Evolutionary conservation across 2,113 vertebrate species (phyloP).

Genomic region (Pachyramphus minor): DNA sequence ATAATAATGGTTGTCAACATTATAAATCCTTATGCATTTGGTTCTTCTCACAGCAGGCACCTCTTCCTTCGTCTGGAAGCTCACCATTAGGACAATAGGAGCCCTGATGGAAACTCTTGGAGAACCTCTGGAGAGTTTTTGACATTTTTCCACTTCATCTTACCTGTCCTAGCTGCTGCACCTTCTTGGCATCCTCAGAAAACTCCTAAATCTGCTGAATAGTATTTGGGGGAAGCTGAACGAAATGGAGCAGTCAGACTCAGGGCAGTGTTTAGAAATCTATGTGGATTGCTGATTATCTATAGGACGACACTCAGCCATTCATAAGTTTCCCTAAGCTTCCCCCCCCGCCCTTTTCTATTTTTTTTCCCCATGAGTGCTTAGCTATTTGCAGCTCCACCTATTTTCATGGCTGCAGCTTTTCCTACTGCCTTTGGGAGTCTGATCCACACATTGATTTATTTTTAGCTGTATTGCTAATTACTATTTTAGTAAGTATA

Average conservation of each 20-base stretch:
- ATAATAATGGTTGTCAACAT: not conserved
- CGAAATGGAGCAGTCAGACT: not conserved
- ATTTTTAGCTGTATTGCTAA: slow-evolving; percentile 66
- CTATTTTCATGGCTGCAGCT: slow-evolving; percentile 56
- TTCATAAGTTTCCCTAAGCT: not conserved
- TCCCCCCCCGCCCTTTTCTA: not conserved
- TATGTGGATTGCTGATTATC: not conserved
- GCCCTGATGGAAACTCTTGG: not conserved
- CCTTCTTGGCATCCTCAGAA: not conserved
- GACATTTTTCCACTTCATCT: not conserved
- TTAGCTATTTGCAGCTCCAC: slow-evolving; percentile 54
- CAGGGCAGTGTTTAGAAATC: not conserved
- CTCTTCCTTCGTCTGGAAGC: not conserved
- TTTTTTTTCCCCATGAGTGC: not conserved
- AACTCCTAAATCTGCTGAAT: not conserved
- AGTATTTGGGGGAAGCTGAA: not conserved
- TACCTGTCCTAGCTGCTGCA: not conserved
- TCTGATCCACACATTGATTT: slow-evolving; percentile 42
- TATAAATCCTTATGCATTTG: not conserved
- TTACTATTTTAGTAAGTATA: slow-evolving; percentile 46
- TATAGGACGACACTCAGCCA: not conserved
- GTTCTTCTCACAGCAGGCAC: not conserved
- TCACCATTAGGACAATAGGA: not conserved
- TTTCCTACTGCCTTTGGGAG: slow-evolving; percentile 49
- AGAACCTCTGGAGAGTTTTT: not conserved